Evolutionary conservation across 2,888 invertebrate genomes (phyloP).

Genomic region (Calameuta pallipes): DNA sequence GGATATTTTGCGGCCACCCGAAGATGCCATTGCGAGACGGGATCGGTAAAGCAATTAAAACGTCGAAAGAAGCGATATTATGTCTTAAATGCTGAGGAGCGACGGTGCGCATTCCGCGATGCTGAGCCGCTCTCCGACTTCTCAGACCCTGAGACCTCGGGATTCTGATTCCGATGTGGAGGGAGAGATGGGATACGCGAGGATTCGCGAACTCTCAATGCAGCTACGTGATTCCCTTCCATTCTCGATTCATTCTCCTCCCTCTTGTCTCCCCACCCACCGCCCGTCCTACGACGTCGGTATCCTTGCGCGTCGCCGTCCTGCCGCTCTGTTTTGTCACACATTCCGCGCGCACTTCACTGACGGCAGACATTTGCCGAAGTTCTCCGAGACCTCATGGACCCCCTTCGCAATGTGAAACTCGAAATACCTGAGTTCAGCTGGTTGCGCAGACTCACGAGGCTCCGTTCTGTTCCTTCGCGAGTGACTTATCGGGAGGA

Average conservation of each 20-base stretch:
- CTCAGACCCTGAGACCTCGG: background rate
- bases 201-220: background rate
- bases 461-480: no score
- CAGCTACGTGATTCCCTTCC: slow-evolving; percentile 3
- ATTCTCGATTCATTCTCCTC: background rate
- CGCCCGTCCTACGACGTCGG: background rate
- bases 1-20: slow-evolving; percentile 4
- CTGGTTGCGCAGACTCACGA: no score
- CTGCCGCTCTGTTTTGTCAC: slow-evolving; percentile 32
- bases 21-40: slow-evolving; percentile 18
- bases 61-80: slow-evolving; percentile 42
- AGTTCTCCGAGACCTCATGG: background rate
- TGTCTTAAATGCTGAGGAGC: slow-evolving; percentile 26
- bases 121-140: slow-evolving; percentile 4
- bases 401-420: background rate
- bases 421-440: background rate
- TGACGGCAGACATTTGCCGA: slow-evolving; percentile 42
- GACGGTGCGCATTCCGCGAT: slow-evolving; percentile 9
- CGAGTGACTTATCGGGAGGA: slow-evolving; percentile 14
- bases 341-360: slow-evolving; percentile 35
- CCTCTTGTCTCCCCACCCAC: background rate
- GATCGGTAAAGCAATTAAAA: slow-evolving; percentile 38
- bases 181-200: background rate
- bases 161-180: background rate
- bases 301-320: slow-evolving; percentile 14